Evolutionary conservation across 2,113 vertebrate species (phyloP), one percentile per base, ranked within the genome.

Genomic region (Brienomyrus brachyistius): DNA sequence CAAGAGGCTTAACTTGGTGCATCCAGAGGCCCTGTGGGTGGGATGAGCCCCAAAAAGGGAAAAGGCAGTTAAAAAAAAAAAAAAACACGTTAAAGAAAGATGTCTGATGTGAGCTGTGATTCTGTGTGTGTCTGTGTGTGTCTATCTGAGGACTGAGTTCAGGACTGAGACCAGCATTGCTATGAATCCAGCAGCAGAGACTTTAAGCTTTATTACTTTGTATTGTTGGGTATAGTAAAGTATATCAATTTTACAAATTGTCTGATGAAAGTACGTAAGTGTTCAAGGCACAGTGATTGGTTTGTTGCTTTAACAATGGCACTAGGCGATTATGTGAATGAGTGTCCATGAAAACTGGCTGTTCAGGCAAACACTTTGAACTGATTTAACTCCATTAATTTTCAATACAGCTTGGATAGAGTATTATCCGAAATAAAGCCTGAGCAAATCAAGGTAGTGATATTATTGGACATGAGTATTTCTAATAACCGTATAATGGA

Each of bases 1-100:
- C 48, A 11, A 27, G 43, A 77, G 45, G 62, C 88, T 88, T 88
- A 88, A 35, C 66, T 80, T 77, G n/a, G 88, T 88, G 21, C 48
- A 88, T 74, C 47, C 88, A 8, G 5, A 77, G 45, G 48, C 47
- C 62, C 88, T 50, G 84, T 3, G 9, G 48, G 66, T 19, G 7
- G 31, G 10, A 23, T 77, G 59, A 88, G 66, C 88, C n/a, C 45
- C 88, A 50, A 13, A 50, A 86, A 51, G 82, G 54, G 35, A 8
- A 54, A 87, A 45, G 27, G 77, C 40, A 40, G 40, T 40, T 40
- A 40, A 40, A 88, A 74, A 56, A 56, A 19, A 52, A 54, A 54
- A 54, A 19, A 7, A 23, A 6, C 51, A 56, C 5, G 45, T 74
- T 88, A 62, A 77, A 74, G 48, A 31, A 21, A 23, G 66, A 77